Conservation (phyloP, 2,888 invertebrate genomes). For the Synanthedon tipuliformis region DNA sequence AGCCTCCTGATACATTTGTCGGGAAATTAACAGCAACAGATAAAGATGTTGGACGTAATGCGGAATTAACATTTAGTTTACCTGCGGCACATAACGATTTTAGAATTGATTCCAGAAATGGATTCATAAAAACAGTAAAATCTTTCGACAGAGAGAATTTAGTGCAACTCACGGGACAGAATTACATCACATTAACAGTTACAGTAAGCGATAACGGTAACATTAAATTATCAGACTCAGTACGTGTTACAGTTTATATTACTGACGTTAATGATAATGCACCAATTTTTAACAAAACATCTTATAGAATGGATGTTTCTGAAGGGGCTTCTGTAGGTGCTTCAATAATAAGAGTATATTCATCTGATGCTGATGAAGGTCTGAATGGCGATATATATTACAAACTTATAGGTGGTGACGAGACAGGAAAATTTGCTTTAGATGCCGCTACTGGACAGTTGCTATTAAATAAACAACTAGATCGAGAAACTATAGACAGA, state of each 20-base stretch:
- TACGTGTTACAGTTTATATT: conserved; percentile 87
- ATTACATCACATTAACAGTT: conserved; percentile 86
- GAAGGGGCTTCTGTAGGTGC: conserved; percentile 87
- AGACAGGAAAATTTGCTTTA: conserved; percentile 80
- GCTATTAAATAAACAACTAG: conserved; percentile 78
- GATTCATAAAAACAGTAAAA: conserved; percentile 87
- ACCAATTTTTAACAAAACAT: conserved; percentile 84
- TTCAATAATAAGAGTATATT: conserved; percentile 86
- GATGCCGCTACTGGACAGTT: conserved; percentile 93
- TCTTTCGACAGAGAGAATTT: conserved; percentile 91
- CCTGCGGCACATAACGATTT: conserved; percentile 83
- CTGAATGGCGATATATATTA: conserved; percentile 92
- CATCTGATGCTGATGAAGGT: conserved; percentile 89
- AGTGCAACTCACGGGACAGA: conserved; percentile 80
- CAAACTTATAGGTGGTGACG: conserved; percentile 83
- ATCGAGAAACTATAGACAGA: conserved; percentile 82
- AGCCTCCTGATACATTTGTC: conserved; percentile 89
- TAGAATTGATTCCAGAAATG: conserved; percentile 88
- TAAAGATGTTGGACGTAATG: conserved; percentile 90
- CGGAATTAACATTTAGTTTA: conserved; percentile 87
- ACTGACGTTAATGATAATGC: conserved; percentile 93
- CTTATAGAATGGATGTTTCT: conserved; percentile 89
- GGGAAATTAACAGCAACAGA: conserved; percentile 92
- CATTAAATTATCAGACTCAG: conserved; percentile 82
- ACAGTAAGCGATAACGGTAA: conserved; percentile 88